These are phyloP conservation scores for Amphimedon queenslandica DNA, from an alignment of 37 sponge, comb jelly and placozoan species.

Conservation along the genomic window DNA sequence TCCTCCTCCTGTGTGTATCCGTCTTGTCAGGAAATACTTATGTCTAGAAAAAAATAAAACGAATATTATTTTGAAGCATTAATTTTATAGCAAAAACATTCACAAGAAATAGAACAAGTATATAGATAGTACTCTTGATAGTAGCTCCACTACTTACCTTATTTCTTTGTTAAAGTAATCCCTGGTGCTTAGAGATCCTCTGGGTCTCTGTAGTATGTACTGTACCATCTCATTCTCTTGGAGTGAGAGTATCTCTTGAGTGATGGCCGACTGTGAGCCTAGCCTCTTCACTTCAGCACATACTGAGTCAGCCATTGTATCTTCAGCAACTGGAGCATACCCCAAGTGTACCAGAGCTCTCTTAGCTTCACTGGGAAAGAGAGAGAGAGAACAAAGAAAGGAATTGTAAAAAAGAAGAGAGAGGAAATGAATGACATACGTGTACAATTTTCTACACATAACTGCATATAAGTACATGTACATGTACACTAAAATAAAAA, in stretches of 20 bases:
- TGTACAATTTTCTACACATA: no score
- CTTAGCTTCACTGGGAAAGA: slow-evolving; percentile 34
- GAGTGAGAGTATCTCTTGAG: background rate
- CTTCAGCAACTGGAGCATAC: slow-evolving; percentile 6
- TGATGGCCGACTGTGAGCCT: slow-evolving; percentile 50
- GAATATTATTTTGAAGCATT: no score
- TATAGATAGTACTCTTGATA: no score
- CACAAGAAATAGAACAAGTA: no score
- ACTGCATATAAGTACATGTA: background rate
- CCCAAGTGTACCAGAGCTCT: slow-evolving; percentile 50
- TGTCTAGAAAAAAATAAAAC: no score
- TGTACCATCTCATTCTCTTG: slow-evolving; percentile 15
- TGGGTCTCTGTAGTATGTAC: slow-evolving; percentile 21
- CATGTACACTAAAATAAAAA: no score
- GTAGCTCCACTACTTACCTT: slow-evolving; percentile 15
- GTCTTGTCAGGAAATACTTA: no score
- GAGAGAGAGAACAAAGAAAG: no score
- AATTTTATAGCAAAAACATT: no score
- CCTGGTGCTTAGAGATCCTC: slow-evolving; percentile 8
- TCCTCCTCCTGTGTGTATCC: no score
- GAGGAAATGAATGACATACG: no score
- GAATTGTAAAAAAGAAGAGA: no score
- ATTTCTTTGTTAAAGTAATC: slow-evolving; percentile 35
- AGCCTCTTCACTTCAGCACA: slow-evolving; percentile 45
- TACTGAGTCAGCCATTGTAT: slow-evolving; percentile 40